Evolutionary conservation across 2,797 vertebrate species (phyloP).

Genomic region (Emydoidea blandingii): DNA sequence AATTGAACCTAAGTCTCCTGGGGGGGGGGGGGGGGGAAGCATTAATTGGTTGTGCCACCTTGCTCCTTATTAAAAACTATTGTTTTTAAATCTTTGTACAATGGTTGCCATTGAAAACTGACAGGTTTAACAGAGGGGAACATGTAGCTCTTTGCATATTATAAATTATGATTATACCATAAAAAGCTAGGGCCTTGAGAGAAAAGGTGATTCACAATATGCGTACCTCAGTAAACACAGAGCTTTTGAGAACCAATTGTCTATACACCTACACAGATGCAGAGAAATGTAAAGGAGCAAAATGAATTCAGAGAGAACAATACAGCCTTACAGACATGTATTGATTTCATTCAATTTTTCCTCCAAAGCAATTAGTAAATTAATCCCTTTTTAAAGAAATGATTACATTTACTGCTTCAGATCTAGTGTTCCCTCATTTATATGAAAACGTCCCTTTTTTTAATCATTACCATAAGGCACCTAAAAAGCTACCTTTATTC

Average conservation of each 20-base stretch:
- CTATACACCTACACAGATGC: neutral
- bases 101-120: neutral
- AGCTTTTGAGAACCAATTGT: neutral
- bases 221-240: neutral
- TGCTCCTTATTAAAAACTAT: neutral
- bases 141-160: neutral
- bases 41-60: neutral
- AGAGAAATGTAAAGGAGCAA: slow-evolving; percentile 1
- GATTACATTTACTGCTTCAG: neutral
- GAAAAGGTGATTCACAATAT: slow-evolving; percentile 7
- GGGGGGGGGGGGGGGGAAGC: neutral
- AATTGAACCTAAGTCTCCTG: neutral
- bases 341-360: neutral
- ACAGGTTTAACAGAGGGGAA: neutral
- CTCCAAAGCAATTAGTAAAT: slow-evolving; percentile 35
- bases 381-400: neutral
- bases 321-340: neutral
- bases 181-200: neutral
- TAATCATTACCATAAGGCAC: neutral
- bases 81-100: neutral
- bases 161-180: neutral
- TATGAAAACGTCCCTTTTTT: neutral
- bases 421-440: neutral
- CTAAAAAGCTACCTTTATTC: slow-evolving; percentile 4
- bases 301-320: neutral